phyloP scores from a whole-genome alignment of 2,113 vertebrate genomes.

The Indri indri region DNA sequence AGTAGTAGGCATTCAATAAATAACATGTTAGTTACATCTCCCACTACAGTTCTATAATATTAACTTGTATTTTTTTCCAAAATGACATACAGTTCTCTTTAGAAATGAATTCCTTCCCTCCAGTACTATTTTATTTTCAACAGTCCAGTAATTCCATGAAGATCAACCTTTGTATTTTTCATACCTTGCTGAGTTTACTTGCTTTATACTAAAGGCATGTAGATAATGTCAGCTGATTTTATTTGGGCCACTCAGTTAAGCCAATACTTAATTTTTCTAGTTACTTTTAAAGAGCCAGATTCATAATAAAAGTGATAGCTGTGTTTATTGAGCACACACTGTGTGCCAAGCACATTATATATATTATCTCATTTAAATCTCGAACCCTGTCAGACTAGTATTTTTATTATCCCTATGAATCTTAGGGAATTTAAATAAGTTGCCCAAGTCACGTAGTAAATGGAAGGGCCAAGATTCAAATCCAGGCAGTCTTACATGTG shows the following conservation, averaged over 20 bases:
- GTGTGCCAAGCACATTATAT: not conserved
- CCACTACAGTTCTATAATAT: not conserved
- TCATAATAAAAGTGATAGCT: not conserved
- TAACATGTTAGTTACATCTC: not conserved
- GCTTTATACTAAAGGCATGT: not conserved
- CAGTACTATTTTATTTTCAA: not conserved
- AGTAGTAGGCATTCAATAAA: not conserved
- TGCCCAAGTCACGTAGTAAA: not conserved
- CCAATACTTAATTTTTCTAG: not conserved
- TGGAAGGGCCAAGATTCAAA: not conserved
- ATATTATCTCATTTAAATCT: not conserved
- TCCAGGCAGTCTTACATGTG: not conserved
- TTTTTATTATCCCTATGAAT: not conserved
- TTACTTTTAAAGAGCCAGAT: conserved; percentile 11
- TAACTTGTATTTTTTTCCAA: not conserved
- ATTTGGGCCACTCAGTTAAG: not conserved
- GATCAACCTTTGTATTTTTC: not conserved
- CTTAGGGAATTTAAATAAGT: not conserved
- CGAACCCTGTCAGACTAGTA: not conserved
- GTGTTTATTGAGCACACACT: not conserved
- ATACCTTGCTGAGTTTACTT: not conserved
- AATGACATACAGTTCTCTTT: not conserved
- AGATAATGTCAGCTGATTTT: not conserved
- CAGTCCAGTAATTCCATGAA: not conserved
- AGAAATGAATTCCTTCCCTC: not conserved